Evolutionary conservation across 64 coral and sea anemone species (phyloP), one percentile per base, ranked within the genome.

Genomic region (Actinia tenebrosa): DNA sequence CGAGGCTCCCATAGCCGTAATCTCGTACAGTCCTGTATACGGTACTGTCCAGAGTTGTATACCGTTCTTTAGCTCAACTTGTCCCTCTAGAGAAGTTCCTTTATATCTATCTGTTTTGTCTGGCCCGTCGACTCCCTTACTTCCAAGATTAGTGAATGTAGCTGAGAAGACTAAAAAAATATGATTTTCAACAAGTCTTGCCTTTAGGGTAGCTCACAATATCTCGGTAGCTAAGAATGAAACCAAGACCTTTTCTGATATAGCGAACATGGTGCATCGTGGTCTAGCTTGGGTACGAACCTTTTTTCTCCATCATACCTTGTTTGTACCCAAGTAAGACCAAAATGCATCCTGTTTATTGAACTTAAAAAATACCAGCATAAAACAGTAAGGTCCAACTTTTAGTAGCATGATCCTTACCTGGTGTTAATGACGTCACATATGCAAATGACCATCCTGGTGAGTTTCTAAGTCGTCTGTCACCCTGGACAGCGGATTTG

Each of bases 41-140:
- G 94, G 90, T 17, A 95, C 87, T 27, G 45, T 91, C 94, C 94
- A 95, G 46, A 79, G 78, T 89, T 95, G 94, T 27, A 92, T 92
- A 19, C 94, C 94, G 2, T 61, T 78, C 9, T 87, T 10, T 56
- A 92, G 53, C 43, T 3, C 10, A 4, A 95, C 90, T 87, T 95
- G 87, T 22, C 84, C 90, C 59, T 92, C 84, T 47, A 95, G 63
- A 20, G 87, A 87, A 25, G 94, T 92, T 0, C 87, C 90, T 25
- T 78, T 72, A 54, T 95, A 95, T 22, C 58, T 64, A 8, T 26
- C 71, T 60, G 90, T 89, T 22, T 89, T 20, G 3, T 0, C 79
- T 16, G 94, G 94, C 13, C 94, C 94, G 14, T 47, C 9, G 1
- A 16, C 42, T 16, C 83, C 84, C 27, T 47, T 64, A 18, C 77